phyloP scores from a whole-genome alignment of 2,113 vertebrate species.

The Aspiorhynchus laticeps region DNA sequence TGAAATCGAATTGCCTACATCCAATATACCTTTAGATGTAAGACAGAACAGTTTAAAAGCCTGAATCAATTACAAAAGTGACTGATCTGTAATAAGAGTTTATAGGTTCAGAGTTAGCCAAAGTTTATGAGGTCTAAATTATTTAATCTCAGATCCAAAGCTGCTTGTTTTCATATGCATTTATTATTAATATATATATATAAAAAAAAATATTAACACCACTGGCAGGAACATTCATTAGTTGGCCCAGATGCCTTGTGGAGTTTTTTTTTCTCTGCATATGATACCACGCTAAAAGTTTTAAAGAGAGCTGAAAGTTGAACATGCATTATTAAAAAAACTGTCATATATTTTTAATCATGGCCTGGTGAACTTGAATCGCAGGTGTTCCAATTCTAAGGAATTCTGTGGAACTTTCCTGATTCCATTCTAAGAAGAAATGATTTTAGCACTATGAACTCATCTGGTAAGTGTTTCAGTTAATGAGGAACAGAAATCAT shows the following conservation, averaged over 20 bases:
- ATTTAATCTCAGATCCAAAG: neutral
- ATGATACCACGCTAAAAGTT: neutral
- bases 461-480: neutral
- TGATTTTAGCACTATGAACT: neutral
- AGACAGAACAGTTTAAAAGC: neutral
- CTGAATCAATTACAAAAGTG: neutral
- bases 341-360: neutral
- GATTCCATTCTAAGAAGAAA: neutral
- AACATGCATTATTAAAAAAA: neutral
- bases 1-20: conserved; percentile 32
- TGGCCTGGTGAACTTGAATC: neutral
- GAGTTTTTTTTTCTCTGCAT: neutral
- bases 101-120: neutral
- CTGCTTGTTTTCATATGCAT: neutral
- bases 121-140: neutral
- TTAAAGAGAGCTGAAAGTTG: neutral
- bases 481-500: neutral
- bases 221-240: neutral
- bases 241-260: neutral
- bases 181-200: too few species aligned
- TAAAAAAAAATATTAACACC: too few species aligned
- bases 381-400: neutral
- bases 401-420: neutral
- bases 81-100: neutral
- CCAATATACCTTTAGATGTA: neutral